These are phyloP conservation scores for Mallotus villosus DNA, from an alignment of 2,797 vertebrate genomes.

Conservation along the genomic window DNA sequence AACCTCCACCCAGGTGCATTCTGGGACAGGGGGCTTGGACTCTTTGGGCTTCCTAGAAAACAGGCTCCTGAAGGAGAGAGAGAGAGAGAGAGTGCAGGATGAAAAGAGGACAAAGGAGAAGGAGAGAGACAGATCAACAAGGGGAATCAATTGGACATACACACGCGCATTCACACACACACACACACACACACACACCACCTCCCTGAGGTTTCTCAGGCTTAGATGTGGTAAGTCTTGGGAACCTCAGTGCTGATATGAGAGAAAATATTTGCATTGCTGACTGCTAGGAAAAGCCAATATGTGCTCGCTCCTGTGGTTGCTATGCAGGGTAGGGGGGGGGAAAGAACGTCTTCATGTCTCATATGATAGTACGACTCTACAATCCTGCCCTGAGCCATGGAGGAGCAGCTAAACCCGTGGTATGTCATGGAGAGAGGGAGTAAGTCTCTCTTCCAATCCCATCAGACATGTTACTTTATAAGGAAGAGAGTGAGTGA, in stretches of 20 bases:
- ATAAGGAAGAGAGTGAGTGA: neutral
- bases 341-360: neutral
- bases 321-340: neutral
- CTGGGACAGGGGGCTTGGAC: constrained; percentile 75
- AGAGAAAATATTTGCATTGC: constrained; percentile 4
- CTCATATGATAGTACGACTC: neutral
- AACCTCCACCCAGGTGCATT: constrained; percentile 91
- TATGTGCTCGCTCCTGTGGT: neutral
- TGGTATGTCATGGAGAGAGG: neutral
- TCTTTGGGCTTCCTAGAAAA: constrained; percentile 93
- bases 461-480: neutral
- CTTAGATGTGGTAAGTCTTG: neutral
- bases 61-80: constrained; percentile 81
- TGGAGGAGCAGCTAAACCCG: neutral
- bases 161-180: neutral
- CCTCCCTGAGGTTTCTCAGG: neutral
- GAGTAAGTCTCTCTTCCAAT: neutral
- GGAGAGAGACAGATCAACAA: constrained; percentile 28
- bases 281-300: neutral
- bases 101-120: neutral
- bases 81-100: constrained; percentile 27
- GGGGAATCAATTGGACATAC: neutral
- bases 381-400: neutral
- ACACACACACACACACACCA: constrained; percentile 4
- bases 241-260: neutral